These are phyloP conservation scores for Iselma pallidipennis DNA, from an alignment of 2,888 invertebrate species.

Conservation along the genomic window DNA sequence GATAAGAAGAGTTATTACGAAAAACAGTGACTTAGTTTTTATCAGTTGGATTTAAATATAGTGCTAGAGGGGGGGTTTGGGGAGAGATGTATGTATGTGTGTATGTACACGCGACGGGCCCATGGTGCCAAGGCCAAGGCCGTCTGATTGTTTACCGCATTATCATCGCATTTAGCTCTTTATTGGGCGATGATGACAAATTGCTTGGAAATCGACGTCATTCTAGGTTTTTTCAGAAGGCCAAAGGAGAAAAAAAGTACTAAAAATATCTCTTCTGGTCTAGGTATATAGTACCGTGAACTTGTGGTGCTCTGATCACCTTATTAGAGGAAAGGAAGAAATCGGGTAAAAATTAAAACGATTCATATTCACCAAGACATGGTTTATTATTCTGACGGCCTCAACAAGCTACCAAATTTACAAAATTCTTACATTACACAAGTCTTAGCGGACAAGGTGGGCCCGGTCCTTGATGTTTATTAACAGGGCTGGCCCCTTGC, in stretches of 20 bases:
- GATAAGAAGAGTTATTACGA: background rate
- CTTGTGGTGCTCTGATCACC: slow-evolving; percentile 4
- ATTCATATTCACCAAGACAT: slow-evolving; percentile 51
- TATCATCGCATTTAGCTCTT: slow-evolving; percentile 36
- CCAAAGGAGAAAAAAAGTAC: no score
- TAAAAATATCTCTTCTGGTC: no score
- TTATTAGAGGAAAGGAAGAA: background rate
- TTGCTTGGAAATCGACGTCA: slow-evolving; percentile 16
- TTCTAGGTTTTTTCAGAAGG: background rate
- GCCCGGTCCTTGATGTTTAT: background rate
- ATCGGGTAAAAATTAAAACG: slow-evolving; percentile 14
- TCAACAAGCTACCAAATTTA: slow-evolving; percentile 65
- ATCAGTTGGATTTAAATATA: background rate
- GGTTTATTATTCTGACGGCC: slow-evolving; percentile 55
- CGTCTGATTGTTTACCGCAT: slow-evolving; percentile 36
- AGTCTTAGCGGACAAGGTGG: slow-evolving; percentile 16
- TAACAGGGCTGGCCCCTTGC: slow-evolving; percentile 11
- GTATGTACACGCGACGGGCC: slow-evolving; percentile 37
- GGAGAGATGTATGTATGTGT: no score
- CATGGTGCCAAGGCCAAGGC: slow-evolving; percentile 45
- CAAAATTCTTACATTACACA: slow-evolving; percentile 61
- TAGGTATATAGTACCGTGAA: no score
- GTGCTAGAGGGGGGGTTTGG: background rate
- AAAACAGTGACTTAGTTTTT: background rate
- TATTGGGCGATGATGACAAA: slow-evolving; percentile 41